Percentiles rank a stretch among this genome's conserved stretches.
Evolutionary conservation across 2,797 vertebrate species (phyloP).

Genomic region (Decapterus maruadsi): DNA sequence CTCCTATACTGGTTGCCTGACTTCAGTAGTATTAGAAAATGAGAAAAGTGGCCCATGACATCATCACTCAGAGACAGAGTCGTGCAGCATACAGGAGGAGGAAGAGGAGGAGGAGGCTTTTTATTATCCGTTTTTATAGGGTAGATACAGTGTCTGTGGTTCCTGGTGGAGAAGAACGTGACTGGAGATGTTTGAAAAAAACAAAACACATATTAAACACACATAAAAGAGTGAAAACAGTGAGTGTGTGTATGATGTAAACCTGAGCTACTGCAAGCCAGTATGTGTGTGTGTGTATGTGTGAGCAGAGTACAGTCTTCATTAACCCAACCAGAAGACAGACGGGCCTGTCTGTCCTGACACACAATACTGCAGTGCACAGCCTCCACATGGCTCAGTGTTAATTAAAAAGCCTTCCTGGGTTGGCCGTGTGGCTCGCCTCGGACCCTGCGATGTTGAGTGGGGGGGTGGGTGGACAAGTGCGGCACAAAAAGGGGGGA

Average conservation of each 20-base stretch:
- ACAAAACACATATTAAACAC: conserved; percentile 4
- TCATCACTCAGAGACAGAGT: conserved; percentile 29
- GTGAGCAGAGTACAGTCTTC: conserved; percentile 33
- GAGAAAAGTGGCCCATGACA: conserved; percentile 52
- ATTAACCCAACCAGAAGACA: conserved; percentile 50
- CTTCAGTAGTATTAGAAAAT: conserved; percentile 89
- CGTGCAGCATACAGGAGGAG: conserved; percentile 38
- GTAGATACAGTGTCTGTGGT: not conserved
- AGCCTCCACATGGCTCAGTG: conserved; percentile 78
- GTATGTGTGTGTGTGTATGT: conserved; percentile 23
- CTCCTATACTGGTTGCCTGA: conserved; percentile 81
- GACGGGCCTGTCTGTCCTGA: conserved; percentile 75
- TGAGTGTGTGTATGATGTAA: conserved; percentile 42
- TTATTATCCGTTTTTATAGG: not conserved
- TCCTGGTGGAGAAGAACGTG: conserved; percentile 4
- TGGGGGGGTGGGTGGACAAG: conserved; percentile 48
- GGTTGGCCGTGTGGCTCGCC: conserved; percentile 54
- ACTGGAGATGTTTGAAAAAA: conserved; percentile 15
- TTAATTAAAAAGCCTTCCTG: conserved; percentile 84
- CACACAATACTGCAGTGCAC: conserved; percentile 76
- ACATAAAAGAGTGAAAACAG: conserved; percentile 12
- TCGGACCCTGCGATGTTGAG: conserved; percentile 42
- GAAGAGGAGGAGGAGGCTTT: conserved; percentile 24
- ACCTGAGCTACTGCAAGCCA: conserved; percentile 74
- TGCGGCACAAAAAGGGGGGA: conserved; percentile 45